A percentile compares a stretch with the other conserved stretches of the same genome.
Evolutionary conservation across 1,140 invertebrate genomes (phyloP).

Genomic region (Hermatobates lingyangjiaoensis): DNA sequence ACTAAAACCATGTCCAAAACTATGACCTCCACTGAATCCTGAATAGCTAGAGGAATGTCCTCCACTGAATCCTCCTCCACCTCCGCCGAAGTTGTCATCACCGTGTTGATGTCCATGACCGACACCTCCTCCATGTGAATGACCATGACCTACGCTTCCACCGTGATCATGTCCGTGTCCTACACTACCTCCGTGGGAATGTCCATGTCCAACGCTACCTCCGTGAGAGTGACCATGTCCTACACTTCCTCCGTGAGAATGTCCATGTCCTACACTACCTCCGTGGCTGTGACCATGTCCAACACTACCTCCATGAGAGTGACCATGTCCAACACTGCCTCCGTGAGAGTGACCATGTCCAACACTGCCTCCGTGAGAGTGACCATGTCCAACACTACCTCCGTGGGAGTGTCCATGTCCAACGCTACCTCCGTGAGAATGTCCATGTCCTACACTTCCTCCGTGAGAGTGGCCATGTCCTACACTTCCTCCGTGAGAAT

Average conservation of each 20-base stretch:
- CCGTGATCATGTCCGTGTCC: slow-evolving; percentile 9
- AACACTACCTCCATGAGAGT: slow-evolving; percentile 8
- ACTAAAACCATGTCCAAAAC: background rate
- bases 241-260: slow-evolving; percentile 10
- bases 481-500: slow-evolving; percentile 8
- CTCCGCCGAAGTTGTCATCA: slow-evolving; percentile 1
- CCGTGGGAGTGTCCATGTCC: slow-evolving; percentile 9
- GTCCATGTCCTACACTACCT: slow-evolving; percentile 10
- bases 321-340: slow-evolving; percentile 11
- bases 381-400: slow-evolving; percentile 10
- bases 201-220: slow-evolving; percentile 9
- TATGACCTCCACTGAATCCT: too few species aligned
- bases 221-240: slow-evolving; percentile 9
- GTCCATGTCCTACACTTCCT: slow-evolving; percentile 8
- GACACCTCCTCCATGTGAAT: slow-evolving; percentile 9
- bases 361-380: slow-evolving; percentile 9
- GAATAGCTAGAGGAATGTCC: too few species aligned
- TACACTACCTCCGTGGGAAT: slow-evolving; percentile 9
- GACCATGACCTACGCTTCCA: slow-evolving; percentile 8
- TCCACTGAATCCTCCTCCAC: background rate
- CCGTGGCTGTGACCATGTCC: slow-evolving; percentile 8
- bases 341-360: slow-evolving; percentile 10
- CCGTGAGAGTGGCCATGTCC: slow-evolving; percentile 10
- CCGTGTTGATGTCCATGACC: slow-evolving; percentile 9
- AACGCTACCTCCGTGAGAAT: slow-evolving; percentile 8